A percentile compares a stretch with the other conserved stretches of the same genome.
Conservation (phyloP, 1,140 invertebrate genomes). For the Callitettix versicolor region DNA sequence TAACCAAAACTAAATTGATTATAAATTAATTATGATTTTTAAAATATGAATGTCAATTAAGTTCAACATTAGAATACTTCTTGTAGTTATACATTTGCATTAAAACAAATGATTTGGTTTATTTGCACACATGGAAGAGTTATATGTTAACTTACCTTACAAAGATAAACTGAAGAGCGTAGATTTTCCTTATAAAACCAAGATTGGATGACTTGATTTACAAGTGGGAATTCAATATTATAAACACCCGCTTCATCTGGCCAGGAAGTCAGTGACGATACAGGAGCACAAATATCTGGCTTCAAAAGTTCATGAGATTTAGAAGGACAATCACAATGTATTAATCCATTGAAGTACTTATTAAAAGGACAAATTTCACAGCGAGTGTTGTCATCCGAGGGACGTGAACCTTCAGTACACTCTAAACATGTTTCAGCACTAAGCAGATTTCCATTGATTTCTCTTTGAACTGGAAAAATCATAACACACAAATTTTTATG, state of each 20-base stretch:
- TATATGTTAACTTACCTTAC: slow-evolving; percentile 39
- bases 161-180: slow-evolving; percentile 36
- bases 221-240: slow-evolving; percentile 32
- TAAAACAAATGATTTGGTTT: too few species aligned
- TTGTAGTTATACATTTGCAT: too few species aligned
- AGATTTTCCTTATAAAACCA: slow-evolving; percentile 39
- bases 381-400: slow-evolving; percentile 29
- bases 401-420: slow-evolving; percentile 35
- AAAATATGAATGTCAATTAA: too few species aligned
- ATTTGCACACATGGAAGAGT: too few species aligned
- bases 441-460: slow-evolving; percentile 33
- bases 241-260: slow-evolving; percentile 32
- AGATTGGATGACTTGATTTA: slow-evolving; percentile 32
- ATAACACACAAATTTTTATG: too few species aligned
- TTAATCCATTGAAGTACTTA: slow-evolving; percentile 10
- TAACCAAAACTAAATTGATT: too few species aligned
- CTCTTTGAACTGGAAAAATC: slow-evolving; percentile 37
- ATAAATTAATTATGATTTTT: too few species aligned
- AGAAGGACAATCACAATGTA: slow-evolving; percentile 28
- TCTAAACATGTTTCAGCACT: slow-evolving; percentile 33
- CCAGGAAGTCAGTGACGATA: slow-evolving; percentile 28
- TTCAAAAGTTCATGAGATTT: slow-evolving; percentile 26
- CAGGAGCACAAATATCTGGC: slow-evolving; percentile 34
- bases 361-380: slow-evolving; percentile 36
- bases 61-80: too few species aligned